These are phyloP conservation scores for Limanda limanda DNA, from an alignment of 2,113 vertebrate genomes.

Conservation along the genomic window DNA sequence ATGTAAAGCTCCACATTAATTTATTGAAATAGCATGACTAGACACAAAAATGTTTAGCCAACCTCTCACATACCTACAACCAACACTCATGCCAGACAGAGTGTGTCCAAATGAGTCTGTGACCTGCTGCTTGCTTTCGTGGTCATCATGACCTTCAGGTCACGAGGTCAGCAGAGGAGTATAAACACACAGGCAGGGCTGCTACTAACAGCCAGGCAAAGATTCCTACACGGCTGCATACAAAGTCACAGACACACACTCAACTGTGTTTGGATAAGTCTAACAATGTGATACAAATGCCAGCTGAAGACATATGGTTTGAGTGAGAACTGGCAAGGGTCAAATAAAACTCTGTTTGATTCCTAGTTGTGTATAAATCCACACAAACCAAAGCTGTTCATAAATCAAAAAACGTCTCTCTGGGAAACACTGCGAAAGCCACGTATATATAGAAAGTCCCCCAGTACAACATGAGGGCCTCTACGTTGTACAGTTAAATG, in stretches of 20 bases:
- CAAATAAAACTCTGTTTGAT: conserved; percentile 71
- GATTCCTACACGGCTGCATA: conserved; percentile 64
- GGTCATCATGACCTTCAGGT: conserved; percentile 68
- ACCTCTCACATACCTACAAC: conserved; percentile 33
- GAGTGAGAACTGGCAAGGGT: conserved; percentile 65
- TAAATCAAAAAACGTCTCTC: conserved; percentile 9
- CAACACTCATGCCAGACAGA: conserved; percentile 47
- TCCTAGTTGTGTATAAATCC: conserved; percentile 50
- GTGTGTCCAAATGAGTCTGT: conserved; percentile 71
- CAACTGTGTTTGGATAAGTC: conserved; percentile 76
- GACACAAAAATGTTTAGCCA: conserved; percentile 30
- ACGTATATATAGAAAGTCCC: not conserved
- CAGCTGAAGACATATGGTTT: conserved; percentile 68
- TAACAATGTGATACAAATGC: conserved; percentile 72
- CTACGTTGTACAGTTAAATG: conserved; percentile 22
- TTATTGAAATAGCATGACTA: conserved; percentile 23
- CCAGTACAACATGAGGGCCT: not conserved
- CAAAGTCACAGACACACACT: conserved; percentile 59
- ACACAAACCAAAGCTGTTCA: conserved; percentile 31
- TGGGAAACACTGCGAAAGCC: not conserved
- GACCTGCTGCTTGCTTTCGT: conserved; percentile 61
- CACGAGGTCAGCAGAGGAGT: conserved; percentile 67
- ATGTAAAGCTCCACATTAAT: conserved; percentile 13
- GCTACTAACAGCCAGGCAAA: conserved; percentile 66
- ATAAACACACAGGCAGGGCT: conserved; percentile 72